Evolutionary conservation across 2,113 vertebrate species (phyloP), one percentile per base, ranked within the genome.

Genomic region (Talpa occidentalis): DNA sequence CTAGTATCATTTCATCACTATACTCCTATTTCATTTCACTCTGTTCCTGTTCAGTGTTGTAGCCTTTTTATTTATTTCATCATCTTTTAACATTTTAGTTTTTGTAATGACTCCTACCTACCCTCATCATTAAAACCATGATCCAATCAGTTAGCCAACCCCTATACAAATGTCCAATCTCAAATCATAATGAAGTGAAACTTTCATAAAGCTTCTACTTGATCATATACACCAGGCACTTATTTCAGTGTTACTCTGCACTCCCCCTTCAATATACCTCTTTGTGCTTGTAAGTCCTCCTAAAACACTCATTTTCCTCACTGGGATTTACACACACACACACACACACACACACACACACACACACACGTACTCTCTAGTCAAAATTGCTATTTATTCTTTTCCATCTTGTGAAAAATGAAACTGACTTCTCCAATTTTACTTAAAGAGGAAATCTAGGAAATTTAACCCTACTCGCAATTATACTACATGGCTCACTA

Each of bases 361-460:
- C 52, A 54, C 52, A 54, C 16, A 54, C 52, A 54, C 4, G 4
- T 17, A 54, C 17, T 54, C 52, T 54, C 44, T 74, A 84, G 35
- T 26, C 67, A 37, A 95, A 95, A 79, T 87, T 94, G 77, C 35
- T 64, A 12, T 90, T 96, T 86, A 7, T 94, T 96, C 37, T 91
- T 97, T 59, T 32, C 12, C 22, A 92, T 15, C 16, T 74, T 37
- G 67, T 85, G 59, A 72, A 91, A 67, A 77, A 59, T 67, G 69
- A 60, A 56, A n/a, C 30, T 3, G 9, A 5, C 42, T 77, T 93
- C 76, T 67, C 56, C 69, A 8, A 26, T 47, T 78, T 26, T 3
- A 54, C 5, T 47, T 15, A 19, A 30, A 64, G 32, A 79, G 78
- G 26, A 5, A 67, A 79, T 16, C 69, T 19, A 24, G 56, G 40